phyloP scores from a whole-genome alignment of 2,113 vertebrate species.

The Lepisosteus oculatus region DNA sequence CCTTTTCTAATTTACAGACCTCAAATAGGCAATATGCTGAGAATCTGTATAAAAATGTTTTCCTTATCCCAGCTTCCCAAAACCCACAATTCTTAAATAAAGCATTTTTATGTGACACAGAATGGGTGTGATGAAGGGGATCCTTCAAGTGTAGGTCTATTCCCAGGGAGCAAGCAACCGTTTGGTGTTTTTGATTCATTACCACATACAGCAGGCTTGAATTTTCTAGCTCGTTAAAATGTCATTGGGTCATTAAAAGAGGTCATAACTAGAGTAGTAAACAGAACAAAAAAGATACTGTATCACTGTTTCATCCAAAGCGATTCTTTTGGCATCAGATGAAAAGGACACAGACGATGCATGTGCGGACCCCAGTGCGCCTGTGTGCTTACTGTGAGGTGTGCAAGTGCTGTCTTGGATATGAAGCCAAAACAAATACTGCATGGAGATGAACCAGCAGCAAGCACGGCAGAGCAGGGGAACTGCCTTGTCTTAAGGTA shows the following conservation, averaged over 20 bases:
- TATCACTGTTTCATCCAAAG: constrained; percentile 39
- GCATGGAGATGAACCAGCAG: constrained; percentile 16
- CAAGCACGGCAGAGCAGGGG: not conserved
- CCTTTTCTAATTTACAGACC: not conserved
- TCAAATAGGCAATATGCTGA: too few relatives aligned
- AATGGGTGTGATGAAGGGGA: not conserved
- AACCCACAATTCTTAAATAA: not conserved
- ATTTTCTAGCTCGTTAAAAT: constrained; percentile 53
- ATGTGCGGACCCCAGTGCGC: constrained; percentile 54
- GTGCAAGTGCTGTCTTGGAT: constrained; percentile 20
- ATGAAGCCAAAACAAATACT: constrained; percentile 47
- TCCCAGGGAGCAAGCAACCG: constrained; percentile 1
- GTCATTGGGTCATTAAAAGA: constrained; percentile 58
- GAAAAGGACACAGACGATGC: constrained; percentile 38
- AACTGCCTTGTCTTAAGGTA: too few relatives aligned
- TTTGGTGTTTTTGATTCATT: constrained; percentile 32
- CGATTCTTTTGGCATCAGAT: constrained; percentile 42
- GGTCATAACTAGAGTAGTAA: constrained; percentile 51
- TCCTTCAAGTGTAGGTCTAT: not conserved
- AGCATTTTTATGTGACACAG: constrained; percentile 16
- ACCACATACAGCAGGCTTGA: constrained; percentile 25
- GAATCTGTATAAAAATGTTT: not conserved
- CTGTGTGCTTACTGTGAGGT: constrained; percentile 33
- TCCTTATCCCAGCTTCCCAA: not conserved
- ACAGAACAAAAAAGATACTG: constrained; percentile 32